Evolutionary conservation across 2,888 invertebrate genomes (phyloP), one percentile per base, ranked within the genome.

Genomic region (Scotopteryx bipunctaria): DNA sequence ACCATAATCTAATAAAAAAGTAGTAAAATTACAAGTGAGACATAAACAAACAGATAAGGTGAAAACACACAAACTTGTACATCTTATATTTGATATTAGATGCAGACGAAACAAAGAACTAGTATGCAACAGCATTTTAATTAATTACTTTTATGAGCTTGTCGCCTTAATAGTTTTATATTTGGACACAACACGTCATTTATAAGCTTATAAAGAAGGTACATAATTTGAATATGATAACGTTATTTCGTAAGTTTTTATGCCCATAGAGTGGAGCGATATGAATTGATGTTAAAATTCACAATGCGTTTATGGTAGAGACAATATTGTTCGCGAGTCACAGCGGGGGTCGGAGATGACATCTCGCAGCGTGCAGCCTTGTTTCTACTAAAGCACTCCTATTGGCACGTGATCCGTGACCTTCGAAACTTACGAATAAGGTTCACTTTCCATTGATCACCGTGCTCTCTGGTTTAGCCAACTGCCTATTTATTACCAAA

Each of bases 281-380:
- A 84, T 84, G 84, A 85, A 84, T 85, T 81, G 82, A 86, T 83
- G 38, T 85, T 85, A 82, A 84, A 86, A 85, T 83, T 86, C 80
- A 86, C 80, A 77, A 80, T 81, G 76, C 81, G 78, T 83, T 76
- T 83, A 83, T 78, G 77, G 80, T 74, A 81, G 86, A 86, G 83
- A 89, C 89, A 88, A 88, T 88, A 87, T 87, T 87, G 89, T 89
- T 89, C 83, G 77, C 87, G 76, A 78, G 78, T 72, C 88, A 63
- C 89, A 78, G 86, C 83, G 76, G 89, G 88, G 76, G 78, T 74
- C 71, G 83, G 72, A 88, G 88, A 89, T 89, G 89, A 84, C 89
- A 89, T 90, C 89, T 87, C 87, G 73, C 87, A 83, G 86, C 87
- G 79, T 86, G 86, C 81, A 83, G 81, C 77, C 83, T 76, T 76